Base-by-base conservation (phyloP, 2,888 invertebrate genomes). In the Pyrrhosoma nymphula region DNA sequence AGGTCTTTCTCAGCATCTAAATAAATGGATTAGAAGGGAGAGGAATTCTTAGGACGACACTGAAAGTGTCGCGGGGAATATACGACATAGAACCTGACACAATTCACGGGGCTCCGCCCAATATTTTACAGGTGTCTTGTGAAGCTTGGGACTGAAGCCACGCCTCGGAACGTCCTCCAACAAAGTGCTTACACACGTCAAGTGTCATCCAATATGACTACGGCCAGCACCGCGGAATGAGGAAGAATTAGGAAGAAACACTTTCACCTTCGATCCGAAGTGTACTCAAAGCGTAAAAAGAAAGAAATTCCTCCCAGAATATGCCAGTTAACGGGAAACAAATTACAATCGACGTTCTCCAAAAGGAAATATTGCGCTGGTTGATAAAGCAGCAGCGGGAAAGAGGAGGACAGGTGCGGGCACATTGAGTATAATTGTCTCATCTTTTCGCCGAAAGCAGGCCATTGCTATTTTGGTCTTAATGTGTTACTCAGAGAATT, bases 141-240 rank as follows among this genome's bases (percentile, higher is more conserved):
- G 82, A 82, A 35, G 82, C 82, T 35, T 82, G 16, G 82, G 82
- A 35, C 18, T 12, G 10, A 82, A n/a, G 35, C 82, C 82, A 35
- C 82, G 35, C 82, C 82, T 82, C 93, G 69, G 20, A 63, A 69
- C 69, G 69, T 93, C 93, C 47, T n/a, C n/a, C 55, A 35, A 82
- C 82, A 26, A 82, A 47, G 69, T 63, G 60, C 35, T 55, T 69
- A 93, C 93, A 93, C 35, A 35, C 69, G 93, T 63, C 63, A 75
- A 69, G 69, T 93, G 93, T 93, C 93, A 47, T 93, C 93, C 69
- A 47, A 93, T 93, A 93, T 69, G 75, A 93, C 23, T 69, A 18
- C 39, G 55, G 75, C 4, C 63, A 60, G 90, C 20, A 56, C 26
- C 23, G 18, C 0, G 18, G 47, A 56, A 56, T 26, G n/a, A 56